phyloP scores from a whole-genome alignment of 2,797 vertebrate genomes.

The Chaetodon trifasciatus region DNA sequence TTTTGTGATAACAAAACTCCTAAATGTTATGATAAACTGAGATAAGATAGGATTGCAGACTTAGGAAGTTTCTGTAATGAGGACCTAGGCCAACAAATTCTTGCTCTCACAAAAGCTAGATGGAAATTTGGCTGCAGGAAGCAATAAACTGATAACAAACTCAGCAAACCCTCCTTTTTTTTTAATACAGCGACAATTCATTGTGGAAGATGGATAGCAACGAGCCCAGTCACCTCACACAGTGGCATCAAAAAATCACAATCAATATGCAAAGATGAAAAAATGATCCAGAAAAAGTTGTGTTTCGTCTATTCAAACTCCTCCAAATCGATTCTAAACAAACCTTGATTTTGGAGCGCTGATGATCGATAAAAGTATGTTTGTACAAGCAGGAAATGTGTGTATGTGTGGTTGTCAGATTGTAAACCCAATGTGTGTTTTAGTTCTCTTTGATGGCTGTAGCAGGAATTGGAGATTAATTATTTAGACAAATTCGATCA shows the following conservation, averaged over 20 bases:
- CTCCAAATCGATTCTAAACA: constrained; percentile 33
- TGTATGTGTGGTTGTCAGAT: neutral
- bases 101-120: constrained; percentile 12
- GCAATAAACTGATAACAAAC: constrained; percentile 42
- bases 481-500: constrained; percentile 48
- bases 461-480: constrained; percentile 31
- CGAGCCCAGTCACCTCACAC: constrained; percentile 10
- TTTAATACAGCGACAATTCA: constrained; percentile 29
- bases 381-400: neutral
- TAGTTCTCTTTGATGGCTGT: constrained; percentile 5
- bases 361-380: constrained; percentile 5
- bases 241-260: constrained; percentile 31
- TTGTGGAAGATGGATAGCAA: constrained; percentile 19
- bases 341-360: constrained; percentile 18
- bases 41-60: neutral
- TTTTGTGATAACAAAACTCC: neutral
- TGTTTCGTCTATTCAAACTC: neutral
- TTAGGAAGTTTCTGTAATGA: neutral
- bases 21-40: neutral
- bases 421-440: neutral
- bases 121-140: constrained; percentile 23
- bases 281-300: constrained; percentile 15
- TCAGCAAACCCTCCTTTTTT: neutral
- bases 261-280: constrained; percentile 34
- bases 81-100: constrained; percentile 20